A percentile compares a stretch with the other conserved stretches of the same genome.
Evolutionary conservation across 1,140 invertebrate genomes (phyloP).

Genomic region (Pseudomyrmex sp.): DNA sequence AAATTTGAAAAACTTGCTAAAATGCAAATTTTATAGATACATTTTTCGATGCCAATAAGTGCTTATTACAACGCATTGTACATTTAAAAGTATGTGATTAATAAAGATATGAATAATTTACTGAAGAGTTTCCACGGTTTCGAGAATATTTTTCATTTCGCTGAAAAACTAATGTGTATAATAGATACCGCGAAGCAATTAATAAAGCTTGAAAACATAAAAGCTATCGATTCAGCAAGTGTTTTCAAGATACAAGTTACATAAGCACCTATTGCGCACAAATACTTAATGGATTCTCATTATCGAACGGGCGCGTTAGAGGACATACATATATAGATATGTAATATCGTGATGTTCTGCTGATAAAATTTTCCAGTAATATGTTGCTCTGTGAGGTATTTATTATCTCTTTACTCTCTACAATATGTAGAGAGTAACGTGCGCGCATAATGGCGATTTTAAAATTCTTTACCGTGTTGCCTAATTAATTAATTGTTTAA

Average conservation of each 20-base stretch:
- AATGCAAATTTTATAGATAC: neutral
- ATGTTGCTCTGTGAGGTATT: constrained; percentile 22
- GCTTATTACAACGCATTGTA: neutral
- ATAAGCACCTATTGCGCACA: constrained; percentile 16
- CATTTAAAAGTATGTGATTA: neutral
- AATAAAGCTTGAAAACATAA: neutral
- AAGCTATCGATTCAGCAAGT: constrained; percentile 10
- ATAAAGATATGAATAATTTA: constrained; percentile 14
- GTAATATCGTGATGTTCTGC: neutral
- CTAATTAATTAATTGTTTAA: constrained; percentile 40
- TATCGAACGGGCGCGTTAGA: constrained; percentile 9
- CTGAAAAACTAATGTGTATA: constrained; percentile 16
- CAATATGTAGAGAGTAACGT: neutral
- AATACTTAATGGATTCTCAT: constrained; percentile 47
- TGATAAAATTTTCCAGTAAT: constrained; percentile 32
- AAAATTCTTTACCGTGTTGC: neutral
- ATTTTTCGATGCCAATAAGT: neutral
- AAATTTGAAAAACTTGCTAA: neutral
- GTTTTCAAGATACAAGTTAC: constrained; percentile 41
- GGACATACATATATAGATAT: neutral
- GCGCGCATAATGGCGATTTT: neutral
- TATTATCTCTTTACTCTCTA: constrained; percentile 30
- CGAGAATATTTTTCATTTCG: constrained; percentile 18
- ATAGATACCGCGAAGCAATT: constrained; percentile 11
- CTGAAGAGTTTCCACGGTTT: neutral